phyloP scores from a whole-genome alignment of 1,140 invertebrate species.

The Hydropsyche tenuis region DNA sequence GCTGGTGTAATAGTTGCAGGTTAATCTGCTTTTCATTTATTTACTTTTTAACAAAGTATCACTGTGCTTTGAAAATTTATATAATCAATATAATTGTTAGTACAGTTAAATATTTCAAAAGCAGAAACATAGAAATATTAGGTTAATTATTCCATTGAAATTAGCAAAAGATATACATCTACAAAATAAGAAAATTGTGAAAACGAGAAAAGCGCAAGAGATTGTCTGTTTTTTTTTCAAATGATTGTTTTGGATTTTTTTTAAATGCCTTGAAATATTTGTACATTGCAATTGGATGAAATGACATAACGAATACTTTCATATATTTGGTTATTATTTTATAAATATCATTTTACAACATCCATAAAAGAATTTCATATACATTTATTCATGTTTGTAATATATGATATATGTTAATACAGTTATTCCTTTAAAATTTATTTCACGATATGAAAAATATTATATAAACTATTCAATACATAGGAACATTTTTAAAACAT shows the following conservation, averaged over 20 bases:
- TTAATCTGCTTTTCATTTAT: neutral
- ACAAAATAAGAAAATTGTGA: too few species aligned
- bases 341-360: conserved; percentile 12
- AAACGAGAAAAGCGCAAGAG: neutral
- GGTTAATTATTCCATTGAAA: neutral
- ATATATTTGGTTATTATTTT: conserved; percentile 5
- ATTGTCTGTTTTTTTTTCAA: conserved; percentile 10
- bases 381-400: conserved; percentile 11
- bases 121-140: too few species aligned
- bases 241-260: neutral
- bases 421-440: neutral
- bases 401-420: conserved; percentile 6
- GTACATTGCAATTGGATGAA: neutral
- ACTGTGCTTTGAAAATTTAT: conserved; percentile 13
- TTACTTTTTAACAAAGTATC: neutral
- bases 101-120: neutral
- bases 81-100: neutral
- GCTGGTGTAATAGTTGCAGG: conserved; percentile 15
- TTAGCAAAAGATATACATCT: too few species aligned
- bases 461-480: conserved; percentile 14
- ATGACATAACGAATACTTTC: neutral
- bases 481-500: conserved; percentile 23
- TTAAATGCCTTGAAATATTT: conserved; percentile 3
- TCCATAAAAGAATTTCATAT: conserved; percentile 10
- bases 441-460: conserved; percentile 20